phyloP scores from a whole-genome alignment of 2,797 vertebrate species.

The Tiaroga cobitis region DNA sequence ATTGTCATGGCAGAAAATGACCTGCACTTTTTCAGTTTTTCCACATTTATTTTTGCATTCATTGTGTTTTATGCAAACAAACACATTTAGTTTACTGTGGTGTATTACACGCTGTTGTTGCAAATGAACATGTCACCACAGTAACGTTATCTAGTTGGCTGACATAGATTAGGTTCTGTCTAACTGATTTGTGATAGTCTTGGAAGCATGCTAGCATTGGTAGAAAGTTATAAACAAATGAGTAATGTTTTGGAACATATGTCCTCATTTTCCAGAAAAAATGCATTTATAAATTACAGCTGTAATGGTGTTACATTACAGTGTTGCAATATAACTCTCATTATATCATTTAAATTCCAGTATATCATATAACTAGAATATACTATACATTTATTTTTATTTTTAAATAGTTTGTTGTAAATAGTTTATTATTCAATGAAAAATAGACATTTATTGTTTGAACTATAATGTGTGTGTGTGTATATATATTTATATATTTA shows the following conservation, averaged over 20 bases:
- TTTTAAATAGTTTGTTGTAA: no score
- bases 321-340: neutral
- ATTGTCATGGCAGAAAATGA: neutral
- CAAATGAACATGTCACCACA: neutral
- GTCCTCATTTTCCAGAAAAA: conserved; percentile 11
- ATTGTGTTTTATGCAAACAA: neutral
- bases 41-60: neutral
- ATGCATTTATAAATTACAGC: neutral
- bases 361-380: no score
- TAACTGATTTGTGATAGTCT: conserved; percentile 11
- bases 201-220: neutral
- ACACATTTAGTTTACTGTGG: neutral
- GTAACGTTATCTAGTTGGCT: conserved; percentile 14
- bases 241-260: conserved; percentile 8
- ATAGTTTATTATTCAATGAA: no score
- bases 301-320: neutral
- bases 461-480: no score
- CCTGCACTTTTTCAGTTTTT: neutral
- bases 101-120: conserved; percentile 4
- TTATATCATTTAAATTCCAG: neutral
- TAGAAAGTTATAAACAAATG: conserved; percentile 6
- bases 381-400: no score
- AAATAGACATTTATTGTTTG: no score
- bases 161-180: conserved; percentile 7
- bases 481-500: no score